A percentile compares a stretch with the other conserved stretches of the same genome.
These are phyloP conservation scores for Torymus auratus DNA, from an alignment of 2,888 invertebrate species.

Conservation along the genomic window DNA sequence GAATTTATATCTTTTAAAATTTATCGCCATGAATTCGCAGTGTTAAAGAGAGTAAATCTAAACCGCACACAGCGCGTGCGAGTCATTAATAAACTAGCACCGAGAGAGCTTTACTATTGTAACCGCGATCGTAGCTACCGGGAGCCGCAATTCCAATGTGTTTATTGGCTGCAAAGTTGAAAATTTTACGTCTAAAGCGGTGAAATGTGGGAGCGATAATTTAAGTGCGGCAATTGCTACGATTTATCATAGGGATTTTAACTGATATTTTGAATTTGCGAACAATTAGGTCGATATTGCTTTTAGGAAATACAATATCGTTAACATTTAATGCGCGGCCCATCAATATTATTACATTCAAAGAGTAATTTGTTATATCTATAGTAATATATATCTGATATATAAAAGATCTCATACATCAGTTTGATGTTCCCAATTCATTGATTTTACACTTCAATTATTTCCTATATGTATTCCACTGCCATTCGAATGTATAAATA, in stretches of 20 bases:
- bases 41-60: constrained; percentile 26
- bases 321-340: too few species aligned
- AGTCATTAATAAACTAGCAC: constrained; percentile 44
- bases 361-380: too few species aligned
- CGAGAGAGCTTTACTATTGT: constrained; percentile 27
- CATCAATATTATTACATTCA: too few species aligned
- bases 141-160: constrained; percentile 23
- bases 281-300: too few species aligned
- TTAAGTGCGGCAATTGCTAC: constrained; percentile 18
- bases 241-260: constrained; percentile 13
- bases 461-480: too few species aligned
- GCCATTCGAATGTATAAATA: too few species aligned
- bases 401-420: too few species aligned
- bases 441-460: too few species aligned
- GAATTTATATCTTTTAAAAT: constrained; percentile 2
- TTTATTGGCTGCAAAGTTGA: constrained; percentile 27
- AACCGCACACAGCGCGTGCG: constrained; percentile 29
- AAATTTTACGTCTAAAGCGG: constrained; percentile 29
- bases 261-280: too few species aligned
- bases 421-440: too few species aligned
- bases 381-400: too few species aligned
- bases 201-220: constrained; percentile 37
- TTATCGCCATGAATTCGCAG: constrained; percentile 17
- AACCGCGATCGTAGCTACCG: constrained; percentile 13
- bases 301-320: too few species aligned